Conservation (phyloP, 30 jellyfish, hydroid and myxozoan species). For the Rhopilema esculentum region DNA sequence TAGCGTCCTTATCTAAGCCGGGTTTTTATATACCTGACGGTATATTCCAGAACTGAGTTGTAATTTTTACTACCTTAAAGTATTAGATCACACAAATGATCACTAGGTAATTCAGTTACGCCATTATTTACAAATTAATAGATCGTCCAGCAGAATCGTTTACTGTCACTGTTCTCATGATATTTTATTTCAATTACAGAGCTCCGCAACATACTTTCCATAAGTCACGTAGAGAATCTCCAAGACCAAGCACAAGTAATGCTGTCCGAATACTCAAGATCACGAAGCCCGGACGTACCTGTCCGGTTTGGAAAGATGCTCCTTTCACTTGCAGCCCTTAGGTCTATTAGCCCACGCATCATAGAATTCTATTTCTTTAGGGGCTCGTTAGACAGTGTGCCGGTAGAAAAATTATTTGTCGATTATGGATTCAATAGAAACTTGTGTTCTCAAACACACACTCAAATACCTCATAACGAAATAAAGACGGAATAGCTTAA, state of each 20-base stretch:
- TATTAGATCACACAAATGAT: no score
- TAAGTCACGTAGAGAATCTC: constrained; percentile 64
- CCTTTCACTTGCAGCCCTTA: constrained; percentile 64
- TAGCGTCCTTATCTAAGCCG: no score
- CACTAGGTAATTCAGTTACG: no score
- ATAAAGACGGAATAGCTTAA: constrained; percentile 23
- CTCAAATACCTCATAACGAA: not conserved
- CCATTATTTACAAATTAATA: no score
- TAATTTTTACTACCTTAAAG: no score
- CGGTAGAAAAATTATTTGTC: constrained; percentile 56
- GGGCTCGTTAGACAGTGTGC: constrained; percentile 70
- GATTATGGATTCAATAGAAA: constrained; percentile 51
- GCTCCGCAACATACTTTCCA: constrained; percentile 63
- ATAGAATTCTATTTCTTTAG: constrained; percentile 72
- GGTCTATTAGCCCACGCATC: constrained; percentile 49
- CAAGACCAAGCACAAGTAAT: constrained; percentile 87
- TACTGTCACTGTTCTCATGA: no score
- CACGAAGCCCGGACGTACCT: constrained; percentile 61
- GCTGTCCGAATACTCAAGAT: constrained; percentile 73
- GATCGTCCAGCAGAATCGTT: no score
- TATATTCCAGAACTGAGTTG: no score
- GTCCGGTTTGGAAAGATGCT: constrained; percentile 79
- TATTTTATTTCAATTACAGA: constrained; percentile 19
- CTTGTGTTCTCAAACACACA: constrained; percentile 26
- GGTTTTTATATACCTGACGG: no score